Conservation (phyloP, 2,888 invertebrate species). For the Arge pagana region DNA sequence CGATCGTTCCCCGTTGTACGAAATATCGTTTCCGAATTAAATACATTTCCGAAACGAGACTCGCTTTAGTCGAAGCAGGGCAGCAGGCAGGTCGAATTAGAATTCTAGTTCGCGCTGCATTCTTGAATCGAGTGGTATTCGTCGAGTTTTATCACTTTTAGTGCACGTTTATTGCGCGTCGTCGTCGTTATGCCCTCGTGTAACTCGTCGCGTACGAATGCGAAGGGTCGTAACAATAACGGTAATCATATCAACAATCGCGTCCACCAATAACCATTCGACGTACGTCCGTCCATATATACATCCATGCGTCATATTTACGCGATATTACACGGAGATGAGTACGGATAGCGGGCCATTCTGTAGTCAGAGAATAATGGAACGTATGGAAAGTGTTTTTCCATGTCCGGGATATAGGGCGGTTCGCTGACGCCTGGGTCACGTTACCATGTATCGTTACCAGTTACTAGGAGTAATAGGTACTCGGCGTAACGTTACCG, state of each 20-base stretch:
- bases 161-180: slow-evolving; percentile 9
- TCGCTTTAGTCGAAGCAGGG: too few species aligned
- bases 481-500: slow-evolving; percentile 13
- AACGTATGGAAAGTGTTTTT: slow-evolving; percentile 34
- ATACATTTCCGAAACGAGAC: too few species aligned
- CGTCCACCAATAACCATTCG: slow-evolving; percentile 10
- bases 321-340: slow-evolving; percentile 11
- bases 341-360: slow-evolving; percentile 26
- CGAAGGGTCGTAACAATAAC: slow-evolving; percentile 14
- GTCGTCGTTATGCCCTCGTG: slow-evolving; percentile 7
- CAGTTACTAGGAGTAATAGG: slow-evolving; percentile 16
- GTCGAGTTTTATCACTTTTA: slow-evolving; percentile 15
- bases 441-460: slow-evolving; percentile 13
- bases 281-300: not conserved
- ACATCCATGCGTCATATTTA: slow-evolving; percentile 6
- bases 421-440: too few species aligned
- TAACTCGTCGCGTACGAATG: not conserved
- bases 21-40: too few species aligned
- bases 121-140: too few species aligned
- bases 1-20: too few species aligned
- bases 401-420: slow-evolving; percentile 28
- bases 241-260: slow-evolving; percentile 16
- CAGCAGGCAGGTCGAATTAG: too few species aligned
- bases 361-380: slow-evolving; percentile 30
- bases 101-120: too few species aligned